A percentile compares a stretch with the other conserved stretches of the same genome.
These are phyloP conservation scores for Regulus satrapa DNA, from an alignment of 2,113 vertebrate genomes.

Conservation along the genomic window DNA sequence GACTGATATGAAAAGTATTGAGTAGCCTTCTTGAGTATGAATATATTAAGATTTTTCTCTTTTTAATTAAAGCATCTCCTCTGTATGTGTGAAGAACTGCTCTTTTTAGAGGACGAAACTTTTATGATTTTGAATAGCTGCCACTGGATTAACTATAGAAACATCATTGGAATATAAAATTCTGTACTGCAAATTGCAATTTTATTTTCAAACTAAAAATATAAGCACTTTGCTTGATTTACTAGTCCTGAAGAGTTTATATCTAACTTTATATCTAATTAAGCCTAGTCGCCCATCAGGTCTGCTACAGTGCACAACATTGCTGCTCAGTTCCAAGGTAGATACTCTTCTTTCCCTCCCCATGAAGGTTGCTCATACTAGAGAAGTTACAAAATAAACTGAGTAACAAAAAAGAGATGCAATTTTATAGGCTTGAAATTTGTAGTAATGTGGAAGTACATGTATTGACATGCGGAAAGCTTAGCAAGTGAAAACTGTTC, in stretches of 20 bases:
- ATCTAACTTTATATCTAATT: neutral
- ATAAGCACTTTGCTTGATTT: neutral
- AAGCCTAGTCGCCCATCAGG: neutral
- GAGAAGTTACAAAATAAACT: neutral
- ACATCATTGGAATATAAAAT: neutral
- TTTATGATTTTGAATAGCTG: neutral
- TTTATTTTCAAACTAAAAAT: neutral
- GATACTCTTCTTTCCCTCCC: neutral
- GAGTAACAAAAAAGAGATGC: neutral
- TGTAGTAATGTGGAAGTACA: neutral
- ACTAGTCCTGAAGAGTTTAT: neutral
- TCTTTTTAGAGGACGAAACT: neutral
- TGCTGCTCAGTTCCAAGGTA: neutral
- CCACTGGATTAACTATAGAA: neutral
- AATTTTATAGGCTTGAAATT: neutral
- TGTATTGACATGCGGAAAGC: neutral
- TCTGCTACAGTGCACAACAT: neutral
- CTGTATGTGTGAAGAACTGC: neutral
- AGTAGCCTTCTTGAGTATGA: neutral
- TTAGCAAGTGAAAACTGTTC: neutral
- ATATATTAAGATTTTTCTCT: neutral
- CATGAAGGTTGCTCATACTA: neutral
- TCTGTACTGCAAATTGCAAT: neutral
- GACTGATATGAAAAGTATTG: neutral
- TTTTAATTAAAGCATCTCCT: slow-evolving; percentile 1